phyloP scores from a whole-genome alignment of 2,113 vertebrate species.

The Ameiurus melas region DNA sequence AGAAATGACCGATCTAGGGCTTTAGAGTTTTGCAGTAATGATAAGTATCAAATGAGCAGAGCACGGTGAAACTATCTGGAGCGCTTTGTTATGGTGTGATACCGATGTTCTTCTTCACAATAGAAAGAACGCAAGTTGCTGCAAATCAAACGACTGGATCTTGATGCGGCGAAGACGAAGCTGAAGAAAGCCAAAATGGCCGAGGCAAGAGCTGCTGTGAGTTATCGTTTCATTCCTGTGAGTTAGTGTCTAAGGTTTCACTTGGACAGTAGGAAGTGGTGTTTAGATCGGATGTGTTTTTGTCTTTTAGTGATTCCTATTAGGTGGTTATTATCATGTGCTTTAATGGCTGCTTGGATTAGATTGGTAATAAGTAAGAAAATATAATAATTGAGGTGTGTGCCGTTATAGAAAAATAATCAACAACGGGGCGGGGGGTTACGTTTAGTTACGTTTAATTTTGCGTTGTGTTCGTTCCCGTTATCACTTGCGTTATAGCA shows the following conservation, averaged over 20 bases:
- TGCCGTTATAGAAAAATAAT: neutral
- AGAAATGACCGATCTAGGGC: neutral
- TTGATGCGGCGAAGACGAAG: constrained; percentile 96
- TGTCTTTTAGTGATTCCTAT: neutral
- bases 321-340: neutral
- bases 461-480: neutral
- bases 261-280: neutral
- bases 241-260: neutral
- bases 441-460: neutral
- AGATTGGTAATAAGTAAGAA: neutral
- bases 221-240: constrained; percentile 48
- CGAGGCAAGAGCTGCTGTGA: constrained; percentile 88
- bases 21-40: neutral
- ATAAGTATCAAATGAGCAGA: neutral
- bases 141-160: constrained; percentile 93
- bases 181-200: constrained; percentile 93
- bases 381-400: neutral
- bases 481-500: neutral
- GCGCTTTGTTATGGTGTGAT: neutral
- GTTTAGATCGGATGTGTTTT: neutral
- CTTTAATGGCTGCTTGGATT: neutral
- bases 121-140: constrained; percentile 97
- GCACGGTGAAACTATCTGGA: neutral
- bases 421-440: neutral
- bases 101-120: constrained; percentile 46